Evolutionary conservation across 2,113 vertebrate genomes (phyloP).

Genomic region (Myotis brandtii): DNA sequence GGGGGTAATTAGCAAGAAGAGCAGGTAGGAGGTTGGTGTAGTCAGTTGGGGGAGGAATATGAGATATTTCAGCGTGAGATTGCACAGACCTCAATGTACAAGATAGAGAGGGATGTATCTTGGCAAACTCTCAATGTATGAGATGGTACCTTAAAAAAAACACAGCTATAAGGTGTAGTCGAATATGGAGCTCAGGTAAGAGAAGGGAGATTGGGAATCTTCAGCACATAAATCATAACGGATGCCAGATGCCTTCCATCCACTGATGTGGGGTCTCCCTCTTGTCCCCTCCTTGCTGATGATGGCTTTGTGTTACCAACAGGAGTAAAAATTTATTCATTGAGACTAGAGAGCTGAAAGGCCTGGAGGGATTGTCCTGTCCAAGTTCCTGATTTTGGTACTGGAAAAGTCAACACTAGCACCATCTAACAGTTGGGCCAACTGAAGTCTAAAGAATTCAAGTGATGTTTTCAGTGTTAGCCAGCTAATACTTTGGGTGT

Average conservation of each 20-base stretch:
- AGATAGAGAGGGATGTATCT: neutral
- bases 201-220: neutral
- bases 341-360: neutral
- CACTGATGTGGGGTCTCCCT: neutral
- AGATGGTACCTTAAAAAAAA: neutral
- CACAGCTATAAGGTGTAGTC: neutral
- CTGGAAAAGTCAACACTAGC: neutral
- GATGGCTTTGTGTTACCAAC: neutral
- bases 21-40: neutral
- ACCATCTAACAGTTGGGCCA: neutral
- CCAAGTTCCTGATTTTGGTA: neutral
- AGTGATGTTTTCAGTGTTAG: neutral
- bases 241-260: neutral
- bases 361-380: neutral
- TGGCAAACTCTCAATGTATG: neutral
- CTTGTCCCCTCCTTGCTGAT: neutral
- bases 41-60: neutral
- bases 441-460: neutral
- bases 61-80: neutral
- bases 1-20: neutral
- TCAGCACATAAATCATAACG: neutral
- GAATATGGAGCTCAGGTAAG: neutral
- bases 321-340: neutral
- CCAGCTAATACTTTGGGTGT: neutral
- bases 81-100: neutral